A percentile compares a stretch with the other conserved stretches of the same genome.
phyloP scores from a whole-genome alignment of 2,888 invertebrate species.

The Ophion ellenae region DNA sequence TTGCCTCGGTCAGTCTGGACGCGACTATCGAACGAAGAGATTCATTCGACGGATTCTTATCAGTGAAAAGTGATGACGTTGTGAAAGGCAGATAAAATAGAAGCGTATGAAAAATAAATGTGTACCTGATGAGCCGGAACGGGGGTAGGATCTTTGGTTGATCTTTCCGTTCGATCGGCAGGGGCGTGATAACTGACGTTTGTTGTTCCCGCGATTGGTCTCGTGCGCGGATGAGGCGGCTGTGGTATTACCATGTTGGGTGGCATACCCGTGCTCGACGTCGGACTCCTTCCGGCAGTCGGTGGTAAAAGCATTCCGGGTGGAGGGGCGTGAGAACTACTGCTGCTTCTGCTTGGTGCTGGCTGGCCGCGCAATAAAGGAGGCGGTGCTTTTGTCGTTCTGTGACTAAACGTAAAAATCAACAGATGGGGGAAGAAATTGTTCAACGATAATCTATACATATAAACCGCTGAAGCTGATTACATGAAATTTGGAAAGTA shows the following conservation, averaged over 20 bases:
- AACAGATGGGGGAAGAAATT: not conserved
- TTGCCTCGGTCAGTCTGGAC: too few species aligned
- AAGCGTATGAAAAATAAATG: not conserved
- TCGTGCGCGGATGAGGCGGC: slow-evolving; percentile 83
- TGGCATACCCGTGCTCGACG: slow-evolving; percentile 83
- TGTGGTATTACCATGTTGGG: slow-evolving; percentile 85
- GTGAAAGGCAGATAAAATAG: not conserved
- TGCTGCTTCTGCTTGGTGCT: slow-evolving; percentile 81
- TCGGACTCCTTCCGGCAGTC: slow-evolving; percentile 83
- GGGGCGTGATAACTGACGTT: slow-evolving; percentile 82
- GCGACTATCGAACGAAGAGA: too few species aligned
- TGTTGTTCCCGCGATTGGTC: slow-evolving; percentile 77
- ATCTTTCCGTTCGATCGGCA: slow-evolving; percentile 82
- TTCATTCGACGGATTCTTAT: not conserved
- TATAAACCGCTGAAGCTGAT: too few species aligned
- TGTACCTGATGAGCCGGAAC: slow-evolving; percentile 81
- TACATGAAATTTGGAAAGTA: too few species aligned
- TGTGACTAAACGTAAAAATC: slow-evolving; percentile 72
- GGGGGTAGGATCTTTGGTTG: slow-evolving; percentile 83
- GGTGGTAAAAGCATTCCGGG: slow-evolving; percentile 85
- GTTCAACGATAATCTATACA: not conserved
- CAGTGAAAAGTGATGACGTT: not conserved
- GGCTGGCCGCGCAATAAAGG: slow-evolving; percentile 82
- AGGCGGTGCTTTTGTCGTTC: slow-evolving; percentile 81
- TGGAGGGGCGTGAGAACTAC: slow-evolving; percentile 83